Conservation (phyloP, 2,797 vertebrate genomes). For the Nyctalus aviator region DNA sequence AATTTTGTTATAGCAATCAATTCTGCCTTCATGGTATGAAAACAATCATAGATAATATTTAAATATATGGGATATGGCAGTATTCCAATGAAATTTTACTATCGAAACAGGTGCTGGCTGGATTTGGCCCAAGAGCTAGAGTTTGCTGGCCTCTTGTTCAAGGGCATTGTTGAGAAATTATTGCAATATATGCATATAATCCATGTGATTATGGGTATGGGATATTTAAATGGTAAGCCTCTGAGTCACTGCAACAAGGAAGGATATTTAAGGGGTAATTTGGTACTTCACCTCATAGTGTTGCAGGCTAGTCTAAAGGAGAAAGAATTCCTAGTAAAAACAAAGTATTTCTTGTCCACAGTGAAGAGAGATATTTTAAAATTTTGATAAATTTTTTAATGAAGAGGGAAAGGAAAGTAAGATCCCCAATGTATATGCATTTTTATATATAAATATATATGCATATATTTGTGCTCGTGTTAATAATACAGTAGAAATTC, state of each 20-base stretch:
- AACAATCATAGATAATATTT: slow-evolving; percentile 7
- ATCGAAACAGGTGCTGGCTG: not conserved
- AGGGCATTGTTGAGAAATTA: slow-evolving; percentile 4
- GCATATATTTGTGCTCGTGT: not conserved
- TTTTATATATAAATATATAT: not conserved
- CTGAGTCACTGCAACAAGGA: not conserved
- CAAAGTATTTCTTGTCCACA: not conserved
- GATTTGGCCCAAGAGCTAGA: not conserved
- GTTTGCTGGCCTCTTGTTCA: slow-evolving; percentile 13
- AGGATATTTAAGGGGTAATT: not conserved
- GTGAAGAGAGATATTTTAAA: too few species aligned
- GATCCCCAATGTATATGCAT: not conserved
- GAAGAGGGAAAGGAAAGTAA: not conserved
- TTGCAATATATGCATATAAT: not conserved
- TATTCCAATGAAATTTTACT: slow-evolving; percentile 10
- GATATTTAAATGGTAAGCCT: not conserved
- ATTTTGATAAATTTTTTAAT: slow-evolving; percentile 30
- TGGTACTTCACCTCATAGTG: not conserved
- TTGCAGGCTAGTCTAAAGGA: not conserved
- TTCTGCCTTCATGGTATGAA: not conserved
- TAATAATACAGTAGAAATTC: not conserved
- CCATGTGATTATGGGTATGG: not conserved
- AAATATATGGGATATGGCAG: not conserved
- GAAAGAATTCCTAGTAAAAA: not conserved
- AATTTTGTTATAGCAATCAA: not conserved